Base-by-base conservation (phyloP, 1,140 invertebrate species). In the Spodoptera frugiperda region DNA sequence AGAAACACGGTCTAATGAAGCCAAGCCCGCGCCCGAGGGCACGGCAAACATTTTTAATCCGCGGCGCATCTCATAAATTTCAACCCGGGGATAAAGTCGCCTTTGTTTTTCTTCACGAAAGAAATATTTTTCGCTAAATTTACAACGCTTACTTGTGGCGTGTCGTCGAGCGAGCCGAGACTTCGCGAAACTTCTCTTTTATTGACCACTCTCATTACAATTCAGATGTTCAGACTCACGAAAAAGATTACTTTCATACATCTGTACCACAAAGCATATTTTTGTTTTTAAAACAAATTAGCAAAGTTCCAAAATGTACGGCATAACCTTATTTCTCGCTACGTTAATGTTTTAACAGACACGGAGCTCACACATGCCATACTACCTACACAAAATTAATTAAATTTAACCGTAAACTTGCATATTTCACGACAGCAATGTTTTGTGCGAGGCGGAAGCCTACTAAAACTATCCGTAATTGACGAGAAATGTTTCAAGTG, bases 21-120 rank as follows among this genome's bases (percentile, higher is more conserved):
- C 82, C 84, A 78, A 77, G 82, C 81, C 82, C 84, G 79, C 67
- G 87, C 89, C 89, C 14, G 87, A 91, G 89, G 89, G 91, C 84
- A 89, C 82, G 80, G 88, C 87, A 91, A 92, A 91, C 89, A 92
- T 91, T 92, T 91, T 92, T 91, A 92, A 92, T 92, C 88, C 88
- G 80, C 83, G 79, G 89, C 89, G 89, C 87, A 90, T 91, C 88
- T 90, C 89, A 91, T 91, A 92, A 92, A 91, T 90, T 92, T 87
- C 84, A 88, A 79, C 83, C 80, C 77, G 79, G 71, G 84, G 87
- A 89, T 87, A 84, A 87, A 89, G 87, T 84, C 84, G 81, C 84
- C 87, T 90, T 92, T 88, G 85, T 89, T 91, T 92, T 89, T 87
- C 87, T 91, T 89, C 82, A 67, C 76, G 82, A 85, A 88, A 87